Conservation (phyloP, 2,888 invertebrate genomes). For the Trilocha varians region DNA sequence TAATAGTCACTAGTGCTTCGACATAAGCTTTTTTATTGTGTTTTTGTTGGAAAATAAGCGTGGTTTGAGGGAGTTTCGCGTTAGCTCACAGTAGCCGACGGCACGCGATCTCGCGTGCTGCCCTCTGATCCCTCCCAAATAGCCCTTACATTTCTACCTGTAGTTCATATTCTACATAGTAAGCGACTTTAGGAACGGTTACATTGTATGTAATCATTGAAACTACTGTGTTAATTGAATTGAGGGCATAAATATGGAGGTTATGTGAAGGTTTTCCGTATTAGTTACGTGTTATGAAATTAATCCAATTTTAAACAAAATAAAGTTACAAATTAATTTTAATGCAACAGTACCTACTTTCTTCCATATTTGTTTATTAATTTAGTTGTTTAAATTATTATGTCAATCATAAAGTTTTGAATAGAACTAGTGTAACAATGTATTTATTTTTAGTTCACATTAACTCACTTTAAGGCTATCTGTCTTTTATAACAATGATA, state of each 20-base stretch:
- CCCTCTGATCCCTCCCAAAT: conserved; percentile 31
- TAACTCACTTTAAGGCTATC: no score
- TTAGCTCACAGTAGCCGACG: conserved; percentile 39
- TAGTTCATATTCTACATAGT: conserved; percentile 25
- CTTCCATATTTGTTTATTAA: no score
- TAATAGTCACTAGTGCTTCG: conserved; percentile 18
- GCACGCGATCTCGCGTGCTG: conserved; percentile 61
- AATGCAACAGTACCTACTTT: no score
- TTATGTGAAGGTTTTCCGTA: neutral
- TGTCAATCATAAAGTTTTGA: no score
- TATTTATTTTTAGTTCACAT: no score
- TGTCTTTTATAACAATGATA: no score
- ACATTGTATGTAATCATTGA: conserved; percentile 19
- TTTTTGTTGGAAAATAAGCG: conserved; percentile 38
- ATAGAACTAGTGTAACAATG: no score
- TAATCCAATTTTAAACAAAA: no score
- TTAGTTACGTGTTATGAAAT: no score
- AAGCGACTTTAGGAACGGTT: conserved; percentile 21
- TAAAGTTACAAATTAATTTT: no score
- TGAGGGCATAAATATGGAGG: conserved; percentile 2
- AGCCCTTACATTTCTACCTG: conserved; percentile 27
- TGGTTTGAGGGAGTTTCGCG: conserved; percentile 37
- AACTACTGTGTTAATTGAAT: conserved; percentile 10
- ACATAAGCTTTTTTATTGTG: conserved; percentile 28
- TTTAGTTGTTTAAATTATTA: no score